A percentile compares a stretch with the other conserved stretches of the same genome.
These are phyloP conservation scores for Poecile atricapillus DNA, from an alignment of 2,113 vertebrate genomes.

Conservation along the genomic window DNA sequence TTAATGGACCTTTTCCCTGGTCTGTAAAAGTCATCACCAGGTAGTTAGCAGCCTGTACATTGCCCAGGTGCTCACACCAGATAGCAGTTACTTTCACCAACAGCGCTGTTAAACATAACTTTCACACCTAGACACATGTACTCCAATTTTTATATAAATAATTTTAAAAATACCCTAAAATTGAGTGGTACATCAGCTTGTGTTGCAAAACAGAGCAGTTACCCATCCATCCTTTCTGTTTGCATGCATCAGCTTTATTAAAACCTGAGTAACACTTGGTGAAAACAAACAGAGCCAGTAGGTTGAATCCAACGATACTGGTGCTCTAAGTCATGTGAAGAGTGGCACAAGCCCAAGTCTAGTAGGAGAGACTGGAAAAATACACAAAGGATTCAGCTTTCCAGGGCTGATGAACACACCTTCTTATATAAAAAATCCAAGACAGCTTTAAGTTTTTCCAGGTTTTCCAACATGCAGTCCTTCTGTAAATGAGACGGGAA, in stretches of 20 bases:
- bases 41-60: background rate
- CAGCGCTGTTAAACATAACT: background rate
- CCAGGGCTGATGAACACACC: background rate
- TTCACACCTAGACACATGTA: background rate
- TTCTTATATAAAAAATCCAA: constrained; percentile 68
- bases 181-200: background rate
- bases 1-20: background rate
- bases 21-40: background rate
- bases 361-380: background rate
- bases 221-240: background rate
- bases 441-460: constrained; percentile 30
- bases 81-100: background rate
- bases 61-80: background rate
- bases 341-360: background rate
- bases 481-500: constrained; percentile 32
- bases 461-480: background rate
- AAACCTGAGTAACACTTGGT: background rate
- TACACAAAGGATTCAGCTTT: background rate
- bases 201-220: background rate
- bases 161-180: background rate
- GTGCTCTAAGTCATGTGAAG: background rate
- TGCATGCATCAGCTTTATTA: background rate
- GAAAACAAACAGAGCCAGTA: background rate
- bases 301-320: background rate
- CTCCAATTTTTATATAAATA: background rate